phyloP scores from a whole-genome alignment of 2,797 vertebrate species.

The Coracias cyanogaster region DNA sequence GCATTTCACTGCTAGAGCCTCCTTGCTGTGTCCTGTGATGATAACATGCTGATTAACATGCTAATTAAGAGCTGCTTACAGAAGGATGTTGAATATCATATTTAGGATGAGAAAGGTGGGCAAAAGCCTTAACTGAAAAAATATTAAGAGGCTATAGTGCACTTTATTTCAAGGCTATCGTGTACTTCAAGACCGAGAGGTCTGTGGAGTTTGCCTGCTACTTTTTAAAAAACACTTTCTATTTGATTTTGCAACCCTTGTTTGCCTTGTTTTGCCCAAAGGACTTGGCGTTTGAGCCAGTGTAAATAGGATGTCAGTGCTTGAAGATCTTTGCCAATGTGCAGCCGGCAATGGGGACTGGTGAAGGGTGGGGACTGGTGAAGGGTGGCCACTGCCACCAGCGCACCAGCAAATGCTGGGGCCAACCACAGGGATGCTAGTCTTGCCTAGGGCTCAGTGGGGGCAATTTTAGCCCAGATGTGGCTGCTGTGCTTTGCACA shows the following conservation, averaged over 20 bases:
- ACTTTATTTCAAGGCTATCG: background rate
- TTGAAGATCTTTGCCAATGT: background rate
- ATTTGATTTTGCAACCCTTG: background rate
- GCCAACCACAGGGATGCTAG: background rate
- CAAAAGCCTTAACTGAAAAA: background rate
- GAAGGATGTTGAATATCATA: background rate
- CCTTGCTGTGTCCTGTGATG: background rate
- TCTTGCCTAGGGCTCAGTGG: background rate
- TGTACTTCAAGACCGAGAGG: background rate
- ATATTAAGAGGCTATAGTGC: background rate
- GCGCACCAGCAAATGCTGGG: background rate
- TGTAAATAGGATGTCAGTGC: background rate
- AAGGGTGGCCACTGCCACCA: background rate
- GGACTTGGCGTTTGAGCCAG: background rate
- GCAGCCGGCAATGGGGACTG: background rate
- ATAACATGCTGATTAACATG: background rate
- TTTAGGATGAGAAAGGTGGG: background rate
- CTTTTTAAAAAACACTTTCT: background rate
- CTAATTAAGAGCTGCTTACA: slow-evolving; percentile 9
- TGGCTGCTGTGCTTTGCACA: background rate
- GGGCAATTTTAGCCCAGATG: background rate
- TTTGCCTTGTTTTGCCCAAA: background rate
- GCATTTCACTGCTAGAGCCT: background rate
- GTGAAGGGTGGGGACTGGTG: background rate
- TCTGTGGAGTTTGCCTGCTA: background rate